These are phyloP conservation scores for Polymixis flavicincta DNA, from an alignment of 2,888 invertebrate species.

Conservation along the genomic window DNA sequence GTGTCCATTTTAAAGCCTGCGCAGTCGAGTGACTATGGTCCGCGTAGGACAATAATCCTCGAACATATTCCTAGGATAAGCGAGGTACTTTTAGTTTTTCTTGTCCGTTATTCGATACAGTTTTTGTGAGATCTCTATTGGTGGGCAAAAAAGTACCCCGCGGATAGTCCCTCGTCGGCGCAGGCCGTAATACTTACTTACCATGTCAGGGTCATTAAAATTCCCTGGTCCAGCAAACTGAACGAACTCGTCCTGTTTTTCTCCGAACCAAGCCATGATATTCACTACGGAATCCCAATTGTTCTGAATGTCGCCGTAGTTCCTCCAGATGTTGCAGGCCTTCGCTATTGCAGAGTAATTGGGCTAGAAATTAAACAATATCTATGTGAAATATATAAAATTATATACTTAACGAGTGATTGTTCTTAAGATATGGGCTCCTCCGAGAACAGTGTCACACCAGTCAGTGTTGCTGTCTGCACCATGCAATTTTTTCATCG, in stretches of 20 bases:
- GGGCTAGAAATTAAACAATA: conserved; percentile 81
- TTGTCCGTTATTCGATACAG: no score
- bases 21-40: no score
- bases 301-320: conserved; percentile 92
- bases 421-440: neutral
- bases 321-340: conserved; percentile 92
- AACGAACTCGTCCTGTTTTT: conserved; percentile 91
- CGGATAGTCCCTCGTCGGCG: no score
- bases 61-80: no score
- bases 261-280: conserved; percentile 91
- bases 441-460: neutral
- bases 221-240: conserved; percentile 93
- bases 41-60: no score
- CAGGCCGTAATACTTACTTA: conserved; percentile 65
- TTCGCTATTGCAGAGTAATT: conserved; percentile 90
- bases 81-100: no score
- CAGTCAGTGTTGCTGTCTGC: neutral
- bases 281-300: conserved; percentile 91
- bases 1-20: no score
- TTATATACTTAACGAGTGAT: neutral
- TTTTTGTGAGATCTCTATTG: no score
- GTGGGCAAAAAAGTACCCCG: no score
- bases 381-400: neutral
- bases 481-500: neutral
- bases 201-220: conserved; percentile 94